Evolutionary conservation across 2,797 vertebrate species (phyloP).

Genomic region (Fundulus diaphanus): DNA sequence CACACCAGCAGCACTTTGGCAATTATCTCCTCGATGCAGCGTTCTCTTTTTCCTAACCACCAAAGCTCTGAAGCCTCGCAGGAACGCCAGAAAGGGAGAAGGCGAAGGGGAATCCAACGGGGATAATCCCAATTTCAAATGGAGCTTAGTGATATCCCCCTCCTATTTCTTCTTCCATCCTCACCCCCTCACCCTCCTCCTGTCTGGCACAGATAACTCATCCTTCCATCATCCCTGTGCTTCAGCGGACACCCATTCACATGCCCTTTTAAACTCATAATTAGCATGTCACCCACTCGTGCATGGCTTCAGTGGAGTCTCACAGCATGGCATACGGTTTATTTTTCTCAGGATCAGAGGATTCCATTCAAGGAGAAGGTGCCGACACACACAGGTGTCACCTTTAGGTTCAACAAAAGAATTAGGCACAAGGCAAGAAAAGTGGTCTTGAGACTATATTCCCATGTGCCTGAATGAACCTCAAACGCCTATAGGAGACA

Average conservation of each 20-base stretch:
- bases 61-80: slow-evolving; percentile 64
- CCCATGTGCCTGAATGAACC: no score
- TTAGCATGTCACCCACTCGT: slow-evolving; percentile 60
- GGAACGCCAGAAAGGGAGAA: slow-evolving; percentile 64
- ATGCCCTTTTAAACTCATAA: slow-evolving; percentile 48
- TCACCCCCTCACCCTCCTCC: slow-evolving; percentile 56
- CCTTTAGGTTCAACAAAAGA: not conserved
- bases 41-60: slow-evolving; percentile 48
- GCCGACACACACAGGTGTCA: slow-evolving; percentile 33
- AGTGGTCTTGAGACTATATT: not conserved
- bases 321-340: not conserved
- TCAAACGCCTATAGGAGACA: no score
- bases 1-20: slow-evolving; percentile 60
- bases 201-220: slow-evolving; percentile 79
- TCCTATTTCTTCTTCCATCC: slow-evolving; percentile 43
- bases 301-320: slow-evolving; percentile 13
- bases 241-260: slow-evolving; percentile 35
- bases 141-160: slow-evolving; percentile 75
- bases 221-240: slow-evolving; percentile 49
- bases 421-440: not conserved
- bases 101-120: slow-evolving; percentile 59
- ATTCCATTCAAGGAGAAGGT: slow-evolving; percentile 15
- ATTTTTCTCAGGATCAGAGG: slow-evolving; percentile 35
- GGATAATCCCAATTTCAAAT: slow-evolving; percentile 81
- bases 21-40: slow-evolving; percentile 76